Evolutionary conservation across 2,888 invertebrate genomes (phyloP), one percentile per base, ranked within the genome.

Genomic region (Laspeyria flexula): DNA sequence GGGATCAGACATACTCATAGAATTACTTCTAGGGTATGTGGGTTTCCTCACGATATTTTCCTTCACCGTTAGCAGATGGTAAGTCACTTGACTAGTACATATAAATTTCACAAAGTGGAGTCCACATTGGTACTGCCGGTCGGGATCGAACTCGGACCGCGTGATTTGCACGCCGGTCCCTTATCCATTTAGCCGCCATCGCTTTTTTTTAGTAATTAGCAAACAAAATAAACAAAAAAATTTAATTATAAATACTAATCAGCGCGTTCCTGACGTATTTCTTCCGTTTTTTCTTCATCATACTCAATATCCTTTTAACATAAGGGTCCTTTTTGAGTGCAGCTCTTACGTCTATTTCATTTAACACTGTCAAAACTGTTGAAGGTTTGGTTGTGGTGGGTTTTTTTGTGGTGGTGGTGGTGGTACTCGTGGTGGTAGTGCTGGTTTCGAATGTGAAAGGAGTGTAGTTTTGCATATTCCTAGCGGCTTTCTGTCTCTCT

Each of bases 231-330:
- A 3, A 30, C 5, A 11, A 11, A 30, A 7, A 13, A 13, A 31
- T 31, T 31, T 31, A 31, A 15, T 31, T 31, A 15, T 31, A 31
- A 7, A 31, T 31, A 31, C 13, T 31, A 4, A 31, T 6, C 9
- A 31, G 13, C 5, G 31, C 5, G 13, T 31, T 31, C 13, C 55
- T 64, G 0, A 77, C 39, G 57, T 85, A 87, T 0, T 68, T 55
- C 0, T 65, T 30, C 12, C 73, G 65, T n/a, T 81, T 86, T 6
- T 43, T 65, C 0, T 58, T 69, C 0, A 81, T 81, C 60, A 87
- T 74, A 31, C 79, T 73, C 25, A 89, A 55, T 15, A 90, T 79
- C 23, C 88, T 78, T 21, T 66, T 73, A 0, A 90, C 79, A 0
- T 68, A 70, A 0, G 87, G 87, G 45, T 89, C 81, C 0, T 63